These are phyloP conservation scores for Megaceryle torquata DNA, from an alignment of 2,113 vertebrate genomes.

Conservation along the genomic window DNA sequence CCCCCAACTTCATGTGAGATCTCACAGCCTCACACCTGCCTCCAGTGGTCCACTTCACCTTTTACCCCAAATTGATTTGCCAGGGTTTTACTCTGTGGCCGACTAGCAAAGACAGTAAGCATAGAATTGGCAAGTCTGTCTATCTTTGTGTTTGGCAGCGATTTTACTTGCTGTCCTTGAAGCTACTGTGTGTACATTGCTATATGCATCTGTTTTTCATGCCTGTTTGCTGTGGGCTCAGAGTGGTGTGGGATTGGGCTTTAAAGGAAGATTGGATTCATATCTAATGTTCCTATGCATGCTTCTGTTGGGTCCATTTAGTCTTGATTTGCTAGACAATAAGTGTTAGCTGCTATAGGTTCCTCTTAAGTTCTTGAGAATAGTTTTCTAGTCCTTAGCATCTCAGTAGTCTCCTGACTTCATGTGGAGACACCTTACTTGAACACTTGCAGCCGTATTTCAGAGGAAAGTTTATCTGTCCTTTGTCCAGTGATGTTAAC, in stretches of 20 bases:
- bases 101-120: neutral
- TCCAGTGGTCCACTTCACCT: neutral
- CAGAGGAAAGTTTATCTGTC: neutral
- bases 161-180: neutral
- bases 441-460: fast-evolving
- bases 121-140: neutral
- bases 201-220: neutral
- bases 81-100: neutral
- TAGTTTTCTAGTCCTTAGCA: neutral
- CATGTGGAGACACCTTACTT: neutral
- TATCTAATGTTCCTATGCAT: neutral
- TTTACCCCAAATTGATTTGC: neutral
- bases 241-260: neutral
- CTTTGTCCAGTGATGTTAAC: neutral
- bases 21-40: neutral
- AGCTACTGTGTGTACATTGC: neutral
- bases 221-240: neutral
- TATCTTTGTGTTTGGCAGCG: neutral
- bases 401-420: neutral
- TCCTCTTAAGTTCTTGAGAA: neutral
- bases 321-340: neutral
- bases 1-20: neutral
- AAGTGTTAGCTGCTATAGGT: neutral
- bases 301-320: neutral
- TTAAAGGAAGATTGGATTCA: neutral